Evolutionary conservation across 2,888 invertebrate species (phyloP).

Genomic region (Ichneumon xanthorius): DNA sequence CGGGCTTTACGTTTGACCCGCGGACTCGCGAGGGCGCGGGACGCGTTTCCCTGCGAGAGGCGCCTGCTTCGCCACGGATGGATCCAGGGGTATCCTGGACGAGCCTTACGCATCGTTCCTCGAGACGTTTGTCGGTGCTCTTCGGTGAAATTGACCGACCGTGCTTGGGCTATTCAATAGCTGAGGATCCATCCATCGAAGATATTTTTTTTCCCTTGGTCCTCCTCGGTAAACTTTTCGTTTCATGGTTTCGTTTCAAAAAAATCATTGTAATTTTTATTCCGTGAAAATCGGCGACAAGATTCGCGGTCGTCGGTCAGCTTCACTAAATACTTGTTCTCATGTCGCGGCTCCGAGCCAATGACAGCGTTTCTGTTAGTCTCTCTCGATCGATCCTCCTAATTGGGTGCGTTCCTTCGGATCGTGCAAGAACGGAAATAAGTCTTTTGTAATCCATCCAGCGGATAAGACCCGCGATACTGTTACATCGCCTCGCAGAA

Average conservation of each 20-base stretch:
- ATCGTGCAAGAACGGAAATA: constrained; percentile 21
- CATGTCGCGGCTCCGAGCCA: background rate
- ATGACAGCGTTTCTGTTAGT: background rate
- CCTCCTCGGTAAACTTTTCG: too few relatives aligned
- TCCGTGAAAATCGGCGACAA: too few relatives aligned
- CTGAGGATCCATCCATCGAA: too few relatives aligned
- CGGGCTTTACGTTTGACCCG: constrained; percentile 75
- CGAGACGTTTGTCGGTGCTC: background rate
- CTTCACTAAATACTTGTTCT: constrained; percentile 2
- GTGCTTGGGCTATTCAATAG: background rate
- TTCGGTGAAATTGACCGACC: background rate
- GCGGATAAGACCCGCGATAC: constrained; percentile 10
- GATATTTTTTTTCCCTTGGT: too few relatives aligned
- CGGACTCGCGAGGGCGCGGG: constrained; percentile 62
- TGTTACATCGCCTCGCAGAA: constrained; percentile 17
- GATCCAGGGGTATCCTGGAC: constrained; percentile 2
- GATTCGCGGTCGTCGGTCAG: constrained; percentile 5
- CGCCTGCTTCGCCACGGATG: constrained; percentile 26
- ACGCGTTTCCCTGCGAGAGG: constrained; percentile 53
- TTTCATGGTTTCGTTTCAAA: too few relatives aligned
- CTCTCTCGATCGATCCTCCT: constrained; percentile 18
- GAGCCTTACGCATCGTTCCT: background rate
- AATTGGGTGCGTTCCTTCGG: constrained; percentile 50
- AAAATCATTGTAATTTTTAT: too few relatives aligned
- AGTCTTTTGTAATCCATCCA: constrained; percentile 9